Evolutionary conservation across 2,113 vertebrate genomes (phyloP).

Genomic region (Felis catus): DNA sequence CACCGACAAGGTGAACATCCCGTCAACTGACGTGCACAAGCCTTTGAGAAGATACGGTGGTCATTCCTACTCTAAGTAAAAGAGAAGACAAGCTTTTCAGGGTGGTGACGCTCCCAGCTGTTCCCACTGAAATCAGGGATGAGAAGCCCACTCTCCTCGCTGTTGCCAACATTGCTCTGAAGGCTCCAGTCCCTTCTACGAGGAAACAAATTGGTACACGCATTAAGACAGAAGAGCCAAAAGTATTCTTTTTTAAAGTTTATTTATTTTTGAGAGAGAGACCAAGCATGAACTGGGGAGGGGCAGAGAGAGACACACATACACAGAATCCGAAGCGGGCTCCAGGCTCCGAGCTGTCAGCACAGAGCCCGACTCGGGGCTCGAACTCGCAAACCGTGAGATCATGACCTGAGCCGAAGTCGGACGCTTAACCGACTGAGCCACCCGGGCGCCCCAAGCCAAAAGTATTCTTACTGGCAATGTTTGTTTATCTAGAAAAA

Average conservation of each 20-base stretch:
- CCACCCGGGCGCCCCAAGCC: too few species aligned
- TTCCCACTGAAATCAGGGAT: background rate
- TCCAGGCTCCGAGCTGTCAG: too few species aligned
- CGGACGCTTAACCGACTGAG: too few species aligned
- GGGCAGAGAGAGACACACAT: too few species aligned
- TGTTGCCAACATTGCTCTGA: background rate
- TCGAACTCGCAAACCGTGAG: too few species aligned
- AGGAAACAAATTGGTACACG: background rate
- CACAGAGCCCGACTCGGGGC: too few species aligned
- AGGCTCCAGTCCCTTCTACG: background rate
- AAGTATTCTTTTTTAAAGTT: background rate
- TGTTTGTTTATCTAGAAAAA: background rate
- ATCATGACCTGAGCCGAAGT: too few species aligned
- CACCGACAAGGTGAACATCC: background rate
- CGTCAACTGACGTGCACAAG: background rate
- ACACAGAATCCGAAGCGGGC: too few species aligned
- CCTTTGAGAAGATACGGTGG: background rate
- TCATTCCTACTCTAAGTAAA: background rate
- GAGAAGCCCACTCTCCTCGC: accelerated
- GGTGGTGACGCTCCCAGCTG: background rate
- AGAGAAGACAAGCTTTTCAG: background rate
- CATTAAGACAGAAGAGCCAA: background rate
- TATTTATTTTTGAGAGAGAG: too few species aligned
- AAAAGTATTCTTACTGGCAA: background rate
- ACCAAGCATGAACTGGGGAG: too few species aligned